Conservation (phyloP, 2,113 vertebrate species). For the Eupsittula cactorum region DNA sequence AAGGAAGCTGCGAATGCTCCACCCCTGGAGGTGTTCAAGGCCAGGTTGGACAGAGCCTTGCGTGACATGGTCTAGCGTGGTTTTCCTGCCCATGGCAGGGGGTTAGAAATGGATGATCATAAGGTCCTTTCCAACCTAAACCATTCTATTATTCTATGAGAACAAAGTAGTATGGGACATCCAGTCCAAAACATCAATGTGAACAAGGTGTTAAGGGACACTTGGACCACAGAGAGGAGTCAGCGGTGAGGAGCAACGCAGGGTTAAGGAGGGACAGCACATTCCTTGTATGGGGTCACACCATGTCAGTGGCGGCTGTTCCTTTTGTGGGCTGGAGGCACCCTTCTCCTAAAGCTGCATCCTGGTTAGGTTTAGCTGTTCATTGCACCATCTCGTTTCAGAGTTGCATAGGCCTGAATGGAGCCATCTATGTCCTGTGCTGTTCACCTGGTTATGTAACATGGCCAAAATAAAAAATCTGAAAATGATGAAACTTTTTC, state of each 20-base stretch:
- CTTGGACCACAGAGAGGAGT: not conserved
- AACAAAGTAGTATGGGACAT: not conserved
- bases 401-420: not conserved
- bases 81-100: not conserved
- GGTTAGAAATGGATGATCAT: not conserved
- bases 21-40: not conserved
- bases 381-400: not conserved
- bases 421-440: not conserved
- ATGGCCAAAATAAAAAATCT: accelerated
- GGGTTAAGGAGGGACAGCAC: not conserved
- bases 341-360: not conserved
- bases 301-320: accelerated
- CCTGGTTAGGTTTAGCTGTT: not conserved
- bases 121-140: not conserved
- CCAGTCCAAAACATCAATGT: not conserved
- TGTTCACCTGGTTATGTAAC: not conserved
- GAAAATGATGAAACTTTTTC: not conserved
- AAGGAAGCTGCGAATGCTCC: not conserved
- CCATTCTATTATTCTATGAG: not conserved
- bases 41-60: not conserved
- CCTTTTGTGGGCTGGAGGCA: not conserved
- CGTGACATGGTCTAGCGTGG: not conserved
- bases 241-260: not conserved
- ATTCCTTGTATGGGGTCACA: not conserved
- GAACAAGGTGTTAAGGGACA: not conserved